These are phyloP conservation scores for Meriones unguiculatus DNA, from an alignment of 2,113 vertebrate species.

Conservation along the genomic window DNA sequence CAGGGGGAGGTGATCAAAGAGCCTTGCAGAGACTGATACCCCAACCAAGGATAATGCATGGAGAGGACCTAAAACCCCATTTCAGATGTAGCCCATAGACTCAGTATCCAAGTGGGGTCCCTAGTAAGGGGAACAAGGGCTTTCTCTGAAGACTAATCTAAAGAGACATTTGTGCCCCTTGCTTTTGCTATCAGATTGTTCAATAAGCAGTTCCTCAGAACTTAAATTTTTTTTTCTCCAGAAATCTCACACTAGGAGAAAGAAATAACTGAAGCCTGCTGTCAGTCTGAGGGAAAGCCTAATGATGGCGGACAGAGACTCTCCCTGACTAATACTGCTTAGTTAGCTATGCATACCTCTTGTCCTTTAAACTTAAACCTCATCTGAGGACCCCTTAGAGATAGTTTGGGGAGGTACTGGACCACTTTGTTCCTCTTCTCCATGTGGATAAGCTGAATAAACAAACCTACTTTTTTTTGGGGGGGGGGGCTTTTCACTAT, in stretches of 20 bases:
- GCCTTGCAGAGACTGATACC: too few species aligned
- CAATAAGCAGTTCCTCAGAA: neutral
- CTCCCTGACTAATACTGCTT: neutral
- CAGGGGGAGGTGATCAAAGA: too few species aligned
- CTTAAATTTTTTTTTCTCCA: neutral
- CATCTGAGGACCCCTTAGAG: neutral
- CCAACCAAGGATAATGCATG: too few species aligned
- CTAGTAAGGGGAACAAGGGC: too few species aligned
- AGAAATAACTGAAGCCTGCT: neutral
- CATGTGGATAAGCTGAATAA: neutral
- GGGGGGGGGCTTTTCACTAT: neutral
- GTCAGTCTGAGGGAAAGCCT: accelerated
- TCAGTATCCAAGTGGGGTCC: too few species aligned
- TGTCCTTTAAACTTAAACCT: neutral
- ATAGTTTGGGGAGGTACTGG: neutral
- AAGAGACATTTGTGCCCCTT: neutral
- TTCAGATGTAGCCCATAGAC: too few species aligned
- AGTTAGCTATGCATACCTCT: neutral
- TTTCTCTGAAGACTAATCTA: neutral
- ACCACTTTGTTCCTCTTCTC: neutral
- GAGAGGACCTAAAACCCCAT: too few species aligned
- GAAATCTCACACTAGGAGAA: neutral
- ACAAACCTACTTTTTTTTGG: neutral
- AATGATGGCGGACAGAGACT: neutral
- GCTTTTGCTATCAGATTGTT: neutral